Conservation (phyloP, 2,113 vertebrate genomes). For the Xenus cinereus region DNA sequence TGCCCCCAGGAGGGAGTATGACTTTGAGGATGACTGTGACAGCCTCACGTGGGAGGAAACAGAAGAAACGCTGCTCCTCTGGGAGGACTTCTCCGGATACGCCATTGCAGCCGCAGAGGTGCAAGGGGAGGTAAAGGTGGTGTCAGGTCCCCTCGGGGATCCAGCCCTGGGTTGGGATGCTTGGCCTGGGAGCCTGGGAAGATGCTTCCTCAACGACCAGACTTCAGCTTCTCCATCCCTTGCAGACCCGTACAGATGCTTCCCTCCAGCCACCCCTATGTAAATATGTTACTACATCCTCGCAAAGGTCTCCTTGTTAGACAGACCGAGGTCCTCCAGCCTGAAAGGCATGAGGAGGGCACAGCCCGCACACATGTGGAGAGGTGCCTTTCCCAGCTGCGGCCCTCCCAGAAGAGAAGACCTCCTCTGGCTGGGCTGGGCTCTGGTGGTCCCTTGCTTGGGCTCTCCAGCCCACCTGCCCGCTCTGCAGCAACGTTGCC, state of each 20-base stretch:
- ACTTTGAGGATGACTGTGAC: constrained; percentile 98
- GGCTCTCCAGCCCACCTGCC: not conserved
- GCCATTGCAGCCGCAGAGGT: constrained; percentile 84
- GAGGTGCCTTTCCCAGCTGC: not conserved
- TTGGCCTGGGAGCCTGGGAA: not conserved
- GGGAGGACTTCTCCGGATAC: constrained; percentile 97
- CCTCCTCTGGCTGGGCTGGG: not conserved
- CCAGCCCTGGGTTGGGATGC: not conserved
- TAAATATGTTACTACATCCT: not conserved
- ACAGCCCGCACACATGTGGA: accelerated
- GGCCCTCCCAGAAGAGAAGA: not conserved
- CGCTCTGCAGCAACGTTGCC: not conserved
- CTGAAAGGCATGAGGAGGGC: not conserved
- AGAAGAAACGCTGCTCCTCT: constrained; percentile 93
- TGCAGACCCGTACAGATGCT: not conserved
- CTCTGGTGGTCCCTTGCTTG: not conserved
- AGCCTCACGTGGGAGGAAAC: constrained; percentile 98
- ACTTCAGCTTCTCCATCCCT: not conserved
- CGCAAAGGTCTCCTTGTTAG: not conserved
- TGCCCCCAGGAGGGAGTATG: constrained; percentile 86
- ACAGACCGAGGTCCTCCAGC: not conserved
- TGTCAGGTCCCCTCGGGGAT: not conserved
- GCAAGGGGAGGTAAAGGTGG: constrained; percentile 85
- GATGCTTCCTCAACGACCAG: not conserved
- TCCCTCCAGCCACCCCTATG: not conserved